These are phyloP conservation scores for Manacus vitellinus DNA, from an alignment of 2,113 vertebrate species.

Conservation along the genomic window DNA sequence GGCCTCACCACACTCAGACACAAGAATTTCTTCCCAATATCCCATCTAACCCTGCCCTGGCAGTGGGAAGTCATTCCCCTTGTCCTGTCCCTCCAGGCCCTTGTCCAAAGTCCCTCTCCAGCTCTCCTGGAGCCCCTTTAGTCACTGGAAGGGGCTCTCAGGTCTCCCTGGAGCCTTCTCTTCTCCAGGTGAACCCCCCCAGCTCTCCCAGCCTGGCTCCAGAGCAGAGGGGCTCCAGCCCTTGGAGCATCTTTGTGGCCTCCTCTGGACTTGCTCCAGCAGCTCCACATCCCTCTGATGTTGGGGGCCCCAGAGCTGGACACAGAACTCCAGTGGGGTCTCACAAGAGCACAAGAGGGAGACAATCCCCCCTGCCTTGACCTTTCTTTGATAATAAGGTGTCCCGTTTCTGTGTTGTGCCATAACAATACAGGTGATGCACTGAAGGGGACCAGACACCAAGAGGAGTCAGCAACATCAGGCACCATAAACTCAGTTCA, in stretches of 20 bases:
- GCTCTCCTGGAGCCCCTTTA: background rate
- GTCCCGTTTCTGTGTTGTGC: background rate
- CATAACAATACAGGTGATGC: fast-evolving
- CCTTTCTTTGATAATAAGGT: background rate
- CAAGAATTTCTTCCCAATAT: background rate
- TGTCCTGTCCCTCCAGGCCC: background rate
- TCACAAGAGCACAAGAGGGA: background rate
- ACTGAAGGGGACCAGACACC: background rate
- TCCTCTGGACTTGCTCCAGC: background rate
- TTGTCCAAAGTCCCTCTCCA: background rate
- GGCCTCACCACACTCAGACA: background rate
- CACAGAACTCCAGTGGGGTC: background rate
- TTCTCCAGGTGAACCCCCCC: fast-evolving
- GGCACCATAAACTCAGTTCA: background rate
- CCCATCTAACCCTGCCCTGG: background rate
- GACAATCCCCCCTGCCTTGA: background rate
- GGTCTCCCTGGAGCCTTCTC: background rate
- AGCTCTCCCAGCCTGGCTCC: background rate
- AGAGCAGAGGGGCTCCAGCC: background rate
- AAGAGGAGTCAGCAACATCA: background rate
- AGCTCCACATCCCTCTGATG: background rate
- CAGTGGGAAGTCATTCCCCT: background rate
- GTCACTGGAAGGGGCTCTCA: background rate
- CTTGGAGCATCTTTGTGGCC: background rate
- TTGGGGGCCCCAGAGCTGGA: background rate